Base-by-base conservation (phyloP, 2,113 vertebrate species). In the Benitochromis conjunctus region DNA sequence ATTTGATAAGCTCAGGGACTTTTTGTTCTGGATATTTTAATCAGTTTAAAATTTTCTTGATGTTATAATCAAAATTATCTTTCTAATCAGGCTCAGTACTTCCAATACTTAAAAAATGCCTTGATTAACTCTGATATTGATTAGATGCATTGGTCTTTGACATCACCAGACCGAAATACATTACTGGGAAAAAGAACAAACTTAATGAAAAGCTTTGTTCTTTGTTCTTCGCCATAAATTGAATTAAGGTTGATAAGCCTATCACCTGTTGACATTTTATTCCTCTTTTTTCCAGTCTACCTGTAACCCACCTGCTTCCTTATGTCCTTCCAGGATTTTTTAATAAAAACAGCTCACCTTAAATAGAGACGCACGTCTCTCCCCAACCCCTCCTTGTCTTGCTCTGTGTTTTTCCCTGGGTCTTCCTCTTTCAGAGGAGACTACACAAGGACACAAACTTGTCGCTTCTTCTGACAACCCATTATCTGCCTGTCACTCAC, bases 401-500 rank as follows among this genome's bases (percentile, higher is more conserved):
- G 16, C 81, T 80, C 69, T 76, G 76, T 89, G 69, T 89, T 90
- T 91, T 91, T 91, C 78, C 62, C 86, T 57, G 18, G 78, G 69
- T 83, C 87, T 89, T 83, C 82, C 84, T 88, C 83, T 86, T 85
- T 91, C 87, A 79, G 87, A 34, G 90, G 92, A 93, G 87, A 94
- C 91, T 89, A 96, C 89, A 89, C 82, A 92, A 96, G 94, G 94
- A 92, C 92, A 96, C 92, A 92, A 94, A 94, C 51, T 81, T 71
- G 93, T 96, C 95, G 94, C 89, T 96, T 96, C 96, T 95, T 95
- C 95, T 96, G 96, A 96, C 95, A 96, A 95, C 9, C 19, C 95
- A 96, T 96, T 97, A 97, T 94, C 88, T 93, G 92, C 58, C 95
- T 96, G 96, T 96, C 97, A 97, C 85, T 97, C 94, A 88, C 56